A percentile compares a stretch with the other conserved stretches of the same genome.
Conservation (phyloP, 1,140 invertebrate species). For the Euschistus heros region DNA sequence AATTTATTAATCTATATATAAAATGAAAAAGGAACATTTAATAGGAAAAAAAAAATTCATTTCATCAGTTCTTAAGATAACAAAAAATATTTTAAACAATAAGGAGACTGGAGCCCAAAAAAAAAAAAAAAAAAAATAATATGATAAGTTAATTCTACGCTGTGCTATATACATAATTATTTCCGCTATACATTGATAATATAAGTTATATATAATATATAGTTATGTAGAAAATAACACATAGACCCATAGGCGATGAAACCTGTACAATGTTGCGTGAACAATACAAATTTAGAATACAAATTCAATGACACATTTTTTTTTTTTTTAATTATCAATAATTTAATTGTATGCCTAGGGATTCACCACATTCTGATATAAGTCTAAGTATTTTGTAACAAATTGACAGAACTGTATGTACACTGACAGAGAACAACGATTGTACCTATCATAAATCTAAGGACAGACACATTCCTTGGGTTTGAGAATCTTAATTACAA, state of each 20-base stretch:
- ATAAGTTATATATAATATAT: conserved; percentile 23
- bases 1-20: conserved; percentile 3
- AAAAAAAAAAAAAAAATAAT: conserved; percentile 14
- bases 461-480: neutral
- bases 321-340: neutral
- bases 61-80: conserved; percentile 7
- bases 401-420: conserved; percentile 16
- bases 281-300: conserved; percentile 20
- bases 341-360: conserved; percentile 4
- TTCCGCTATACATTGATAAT: conserved; percentile 24
- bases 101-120: conserved; percentile 7
- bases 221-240: conserved; percentile 26
- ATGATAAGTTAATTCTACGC: conserved; percentile 15
- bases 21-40: conserved; percentile 15
- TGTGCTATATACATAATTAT: conserved; percentile 24
- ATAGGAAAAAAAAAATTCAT: neutral
- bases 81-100: neutral
- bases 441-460: neutral
- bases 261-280: conserved; percentile 17
- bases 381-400: conserved; percentile 2
- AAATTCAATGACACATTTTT: neutral
- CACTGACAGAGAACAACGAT: neutral
- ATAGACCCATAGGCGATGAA: conserved; percentile 16
- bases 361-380: neutral
- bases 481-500: conserved; percentile 9